These are phyloP conservation scores for Etheostoma perlongum DNA, from an alignment of 2,797 vertebrate genomes.

Conservation along the genomic window DNA sequence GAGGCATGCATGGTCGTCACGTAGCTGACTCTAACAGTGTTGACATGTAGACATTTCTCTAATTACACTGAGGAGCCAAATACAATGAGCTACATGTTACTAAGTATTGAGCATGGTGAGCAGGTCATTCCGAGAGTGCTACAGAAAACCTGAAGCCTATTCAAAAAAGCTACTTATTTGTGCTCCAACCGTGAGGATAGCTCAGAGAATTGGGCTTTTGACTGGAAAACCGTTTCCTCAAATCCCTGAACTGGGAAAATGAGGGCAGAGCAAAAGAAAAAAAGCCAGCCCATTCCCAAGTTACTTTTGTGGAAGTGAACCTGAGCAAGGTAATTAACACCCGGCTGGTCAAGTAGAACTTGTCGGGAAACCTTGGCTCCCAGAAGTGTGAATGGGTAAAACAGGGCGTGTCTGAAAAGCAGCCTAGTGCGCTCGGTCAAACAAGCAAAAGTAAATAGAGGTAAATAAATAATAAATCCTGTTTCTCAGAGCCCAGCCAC, in stretches of 20 bases:
- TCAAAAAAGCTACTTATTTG: conserved; percentile 24
- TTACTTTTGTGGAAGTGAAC: conserved; percentile 73
- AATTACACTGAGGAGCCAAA: conserved; percentile 35
- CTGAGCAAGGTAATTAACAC: conserved; percentile 77
- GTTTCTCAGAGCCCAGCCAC: conserved; percentile 37
- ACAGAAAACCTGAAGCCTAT: conserved; percentile 16
- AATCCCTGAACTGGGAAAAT: conserved; percentile 43
- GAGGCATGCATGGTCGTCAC: conserved; percentile 53
- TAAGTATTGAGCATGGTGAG: conserved; percentile 6
- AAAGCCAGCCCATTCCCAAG: conserved; percentile 56
- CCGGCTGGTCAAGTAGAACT: conserved; percentile 62
- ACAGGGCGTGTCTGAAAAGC: conserved; percentile 54
- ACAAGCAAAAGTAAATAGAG: conserved; percentile 56
- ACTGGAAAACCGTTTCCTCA: conserved; percentile 49
- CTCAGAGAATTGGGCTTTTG: conserved; percentile 40
- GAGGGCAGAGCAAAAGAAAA: conserved; percentile 38
- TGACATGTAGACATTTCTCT: conserved; percentile 44
- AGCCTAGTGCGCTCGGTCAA: conserved; percentile 40
- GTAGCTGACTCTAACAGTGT: conserved; percentile 43
- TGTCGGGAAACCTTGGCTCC: conserved; percentile 50
- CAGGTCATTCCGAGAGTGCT: not conserved
- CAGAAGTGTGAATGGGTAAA: conserved; percentile 66
- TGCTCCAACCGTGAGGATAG: conserved; percentile 12
- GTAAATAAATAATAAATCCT: conserved; percentile 63
- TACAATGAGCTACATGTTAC: not conserved